Percentiles rank a stretch among this genome's conserved stretches.
phyloP scores from a whole-genome alignment of 2,113 vertebrate species.

The Stigmatopora nigra region DNA sequence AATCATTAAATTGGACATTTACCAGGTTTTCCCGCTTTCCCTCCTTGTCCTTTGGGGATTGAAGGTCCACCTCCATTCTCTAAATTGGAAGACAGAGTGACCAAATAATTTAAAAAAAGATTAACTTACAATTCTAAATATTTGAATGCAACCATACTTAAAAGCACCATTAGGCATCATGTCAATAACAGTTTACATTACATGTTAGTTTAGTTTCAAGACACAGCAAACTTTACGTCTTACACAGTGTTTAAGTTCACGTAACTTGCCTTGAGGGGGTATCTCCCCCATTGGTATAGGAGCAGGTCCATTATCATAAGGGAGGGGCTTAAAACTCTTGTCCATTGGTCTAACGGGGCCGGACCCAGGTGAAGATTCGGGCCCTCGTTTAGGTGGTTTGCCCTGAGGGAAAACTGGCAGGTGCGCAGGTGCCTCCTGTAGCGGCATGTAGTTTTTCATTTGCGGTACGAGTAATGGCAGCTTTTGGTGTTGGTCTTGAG shows the following conservation, averaged over 20 bases:
- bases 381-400: slow-evolving; percentile 10
- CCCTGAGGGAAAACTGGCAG: slow-evolving; percentile 20
- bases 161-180: background rate
- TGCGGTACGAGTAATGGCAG: slow-evolving; percentile 22
- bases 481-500: slow-evolving; percentile 36
- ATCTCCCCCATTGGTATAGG: slow-evolving; percentile 6
- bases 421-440: slow-evolving; percentile 20
- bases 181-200: background rate
- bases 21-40: slow-evolving; percentile 50
- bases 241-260: background rate
- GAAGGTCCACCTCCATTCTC: slow-evolving; percentile 28
- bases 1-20: slow-evolving; percentile 12
- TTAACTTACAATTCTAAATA: background rate
- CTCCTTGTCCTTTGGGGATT: slow-evolving; percentile 38
- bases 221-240: background rate
- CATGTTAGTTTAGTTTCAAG: background rate
- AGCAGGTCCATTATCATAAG: slow-evolving; percentile 4
- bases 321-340: slow-evolving; percentile 14
- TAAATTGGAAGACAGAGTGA: slow-evolving; percentile 23
- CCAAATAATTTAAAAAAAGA: background rate
- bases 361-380: slow-evolving; percentile 17
- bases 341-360: slow-evolving; percentile 6
- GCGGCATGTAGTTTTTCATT: slow-evolving; percentile 44
- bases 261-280: slow-evolving; percentile 47
- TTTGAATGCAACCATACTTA: background rate